These are phyloP conservation scores for Eristalis tenax DNA, from an alignment of 2,888 invertebrate genomes.

Conservation along the genomic window DNA sequence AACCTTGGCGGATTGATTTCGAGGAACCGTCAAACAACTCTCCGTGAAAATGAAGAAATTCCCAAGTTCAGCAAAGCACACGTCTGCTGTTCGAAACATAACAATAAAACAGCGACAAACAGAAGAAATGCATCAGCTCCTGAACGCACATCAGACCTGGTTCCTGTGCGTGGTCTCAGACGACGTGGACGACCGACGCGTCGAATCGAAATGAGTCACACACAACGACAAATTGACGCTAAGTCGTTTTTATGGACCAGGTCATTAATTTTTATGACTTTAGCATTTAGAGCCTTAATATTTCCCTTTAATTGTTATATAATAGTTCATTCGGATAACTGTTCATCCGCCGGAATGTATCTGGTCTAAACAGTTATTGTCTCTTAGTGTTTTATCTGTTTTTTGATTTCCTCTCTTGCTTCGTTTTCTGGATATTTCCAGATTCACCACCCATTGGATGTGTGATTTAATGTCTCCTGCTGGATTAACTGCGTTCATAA, in stretches of 20 bases:
- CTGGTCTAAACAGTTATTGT: constrained; percentile 5
- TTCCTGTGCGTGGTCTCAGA: neutral
- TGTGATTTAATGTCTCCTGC: neutral
- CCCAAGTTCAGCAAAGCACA: neutral
- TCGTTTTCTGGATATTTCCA: neutral
- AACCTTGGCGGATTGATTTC: neutral
- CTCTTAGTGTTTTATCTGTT: neutral
- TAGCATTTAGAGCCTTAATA: constrained; percentile 29
- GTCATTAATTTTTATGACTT: constrained; percentile 36
- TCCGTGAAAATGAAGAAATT: neutral
- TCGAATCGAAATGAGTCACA: constrained; percentile 1
- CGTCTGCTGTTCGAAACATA: neutral
- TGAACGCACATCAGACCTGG: neutral
- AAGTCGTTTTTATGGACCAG: constrained; percentile 18
- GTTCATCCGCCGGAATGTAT: constrained; percentile 17
- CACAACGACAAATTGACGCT: neutral
- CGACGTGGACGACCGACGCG: neutral
- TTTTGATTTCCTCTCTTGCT: too few species aligned
- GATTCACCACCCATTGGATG: neutral
- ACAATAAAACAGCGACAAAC: neutral
- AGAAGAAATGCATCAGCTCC: neutral
- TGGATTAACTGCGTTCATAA: neutral
- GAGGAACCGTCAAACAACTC: neutral
- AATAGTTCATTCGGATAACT: constrained; percentile 19
- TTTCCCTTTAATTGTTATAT: constrained; percentile 19